Percentiles rank a stretch among this genome's conserved stretches.
phyloP scores from a whole-genome alignment of 2,888 invertebrate species.

The Cosmia pyralina region DNA sequence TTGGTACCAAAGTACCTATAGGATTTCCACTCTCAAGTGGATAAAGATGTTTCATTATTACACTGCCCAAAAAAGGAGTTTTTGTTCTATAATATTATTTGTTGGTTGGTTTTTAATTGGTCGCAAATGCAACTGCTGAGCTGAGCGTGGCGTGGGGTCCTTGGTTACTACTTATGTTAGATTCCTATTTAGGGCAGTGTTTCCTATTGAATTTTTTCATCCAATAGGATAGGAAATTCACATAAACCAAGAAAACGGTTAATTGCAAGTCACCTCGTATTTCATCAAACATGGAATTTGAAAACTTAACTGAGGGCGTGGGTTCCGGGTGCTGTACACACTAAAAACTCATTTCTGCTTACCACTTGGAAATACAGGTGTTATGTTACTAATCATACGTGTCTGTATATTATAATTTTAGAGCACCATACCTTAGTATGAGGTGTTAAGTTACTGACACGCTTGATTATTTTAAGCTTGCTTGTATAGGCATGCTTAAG shows the following conservation, averaged over 20 bases:
- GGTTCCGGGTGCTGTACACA: no score
- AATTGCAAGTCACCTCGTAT: not conserved
- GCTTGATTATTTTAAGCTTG: no score
- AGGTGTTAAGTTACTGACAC: no score
- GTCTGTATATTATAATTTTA: no score
- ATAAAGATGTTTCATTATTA: not conserved
- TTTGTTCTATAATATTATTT: not conserved
- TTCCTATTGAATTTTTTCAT: not conserved
- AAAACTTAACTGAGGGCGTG: not conserved
- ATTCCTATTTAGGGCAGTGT: not conserved
- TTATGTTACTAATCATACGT: no score
- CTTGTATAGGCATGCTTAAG: no score
- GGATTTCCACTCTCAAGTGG: no score
- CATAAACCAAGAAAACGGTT: not conserved
- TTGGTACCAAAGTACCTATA: not conserved
- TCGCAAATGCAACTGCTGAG: not conserved
- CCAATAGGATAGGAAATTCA: not conserved
- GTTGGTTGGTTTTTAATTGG: not conserved
- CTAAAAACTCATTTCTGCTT: not conserved
- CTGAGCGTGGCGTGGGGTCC: not conserved
- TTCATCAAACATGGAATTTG: not conserved
- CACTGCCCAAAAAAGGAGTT: no score
- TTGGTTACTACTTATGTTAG: not conserved
- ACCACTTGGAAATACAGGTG: not conserved
- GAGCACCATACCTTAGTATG: no score